phyloP scores from a whole-genome alignment of 2,113 vertebrate genomes.

The Numenius arquata region DNA sequence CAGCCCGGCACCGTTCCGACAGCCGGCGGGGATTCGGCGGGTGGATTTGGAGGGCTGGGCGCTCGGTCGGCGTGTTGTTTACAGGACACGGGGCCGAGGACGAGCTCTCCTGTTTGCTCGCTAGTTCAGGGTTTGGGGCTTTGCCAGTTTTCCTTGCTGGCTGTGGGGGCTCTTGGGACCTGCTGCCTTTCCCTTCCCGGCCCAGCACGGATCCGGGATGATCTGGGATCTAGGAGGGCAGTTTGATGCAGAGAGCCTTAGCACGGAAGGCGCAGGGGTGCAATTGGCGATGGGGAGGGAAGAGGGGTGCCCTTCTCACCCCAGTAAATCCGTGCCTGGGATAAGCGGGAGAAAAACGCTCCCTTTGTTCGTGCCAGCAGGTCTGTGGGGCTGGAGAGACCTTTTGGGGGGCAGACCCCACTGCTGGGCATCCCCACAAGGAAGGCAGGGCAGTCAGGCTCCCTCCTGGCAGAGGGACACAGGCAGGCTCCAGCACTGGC shows the following conservation, averaged over 20 bases:
- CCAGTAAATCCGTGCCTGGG: background rate
- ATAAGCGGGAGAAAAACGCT: background rate
- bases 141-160: background rate
- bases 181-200: background rate
- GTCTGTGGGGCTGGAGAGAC: background rate
- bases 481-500: accelerated
- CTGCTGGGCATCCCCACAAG: accelerated
- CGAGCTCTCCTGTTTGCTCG: background rate
- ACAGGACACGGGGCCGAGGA: accelerated
- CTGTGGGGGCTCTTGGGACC: background rate
- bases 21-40: background rate
- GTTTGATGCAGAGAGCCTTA: accelerated
- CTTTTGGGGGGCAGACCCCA: background rate
- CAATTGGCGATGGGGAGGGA: accelerated
- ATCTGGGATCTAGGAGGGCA: background rate
- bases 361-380: background rate
- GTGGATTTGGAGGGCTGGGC: accelerated
- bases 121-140: background rate
- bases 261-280: background rate
- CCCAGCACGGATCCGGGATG: accelerated
- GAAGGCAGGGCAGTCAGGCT: background rate
- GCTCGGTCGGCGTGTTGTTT: background rate
- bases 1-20: accelerated
- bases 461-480: background rate
- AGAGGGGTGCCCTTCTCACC: background rate